Percentiles rank a stretch among this genome's conserved stretches.
phyloP scores from a whole-genome alignment of 2,797 vertebrate species.

The Oceanodroma leucorhoa region DNA sequence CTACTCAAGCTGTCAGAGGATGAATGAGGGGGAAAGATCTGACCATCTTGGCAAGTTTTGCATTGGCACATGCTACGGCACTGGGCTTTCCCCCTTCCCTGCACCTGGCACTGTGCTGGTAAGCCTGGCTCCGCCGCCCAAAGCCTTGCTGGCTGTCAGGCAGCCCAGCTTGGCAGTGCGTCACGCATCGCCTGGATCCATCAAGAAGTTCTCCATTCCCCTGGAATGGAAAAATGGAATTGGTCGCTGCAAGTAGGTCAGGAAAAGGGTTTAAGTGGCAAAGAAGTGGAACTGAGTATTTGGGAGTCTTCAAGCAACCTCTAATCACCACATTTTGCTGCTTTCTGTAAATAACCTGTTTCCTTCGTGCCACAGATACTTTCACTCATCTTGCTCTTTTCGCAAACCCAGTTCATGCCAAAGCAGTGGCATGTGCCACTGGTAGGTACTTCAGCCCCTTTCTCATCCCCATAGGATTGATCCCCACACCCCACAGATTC shows the following conservation, averaged over 20 bases:
- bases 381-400: not conserved
- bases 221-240: not conserved
- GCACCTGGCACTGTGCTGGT: not conserved
- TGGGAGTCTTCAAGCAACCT: not conserved
- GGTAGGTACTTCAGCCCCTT: not conserved
- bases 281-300: not conserved
- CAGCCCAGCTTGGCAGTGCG: not conserved
- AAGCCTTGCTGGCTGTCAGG: not conserved
- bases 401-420: not conserved
- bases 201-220: not conserved
- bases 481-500: not conserved
- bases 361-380: not conserved
- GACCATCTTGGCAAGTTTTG: not conserved
- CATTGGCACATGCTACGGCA: rapidly evolving
- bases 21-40: not conserved
- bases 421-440: rapidly evolving
- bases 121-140: not conserved
- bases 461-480: not conserved
- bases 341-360: not conserved
- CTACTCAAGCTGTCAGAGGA: constrained; percentile 17
- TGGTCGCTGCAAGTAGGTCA: not conserved
- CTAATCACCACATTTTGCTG: not conserved
- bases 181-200: rapidly evolving
- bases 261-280: not conserved
- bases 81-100: not conserved